Conservation (phyloP, 2,113 vertebrate genomes). For the Eubucco bourcierii region DNA sequence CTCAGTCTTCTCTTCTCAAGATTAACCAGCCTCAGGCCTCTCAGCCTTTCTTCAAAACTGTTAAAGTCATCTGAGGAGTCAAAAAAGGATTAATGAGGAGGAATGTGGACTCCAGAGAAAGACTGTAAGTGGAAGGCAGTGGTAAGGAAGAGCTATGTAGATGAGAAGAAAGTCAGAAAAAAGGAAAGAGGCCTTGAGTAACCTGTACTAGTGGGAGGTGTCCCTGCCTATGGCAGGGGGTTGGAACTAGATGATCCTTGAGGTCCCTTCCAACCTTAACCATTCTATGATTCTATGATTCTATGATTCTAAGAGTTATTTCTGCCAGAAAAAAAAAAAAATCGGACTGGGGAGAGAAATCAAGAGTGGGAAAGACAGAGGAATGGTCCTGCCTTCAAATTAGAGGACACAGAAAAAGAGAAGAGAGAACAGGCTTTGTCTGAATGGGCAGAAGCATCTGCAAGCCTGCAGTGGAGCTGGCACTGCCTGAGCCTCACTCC, state of each 20-base stretch:
- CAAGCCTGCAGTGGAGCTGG: neutral
- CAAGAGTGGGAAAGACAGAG: neutral
- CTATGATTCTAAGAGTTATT: too few species aligned
- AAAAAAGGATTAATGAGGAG: neutral
- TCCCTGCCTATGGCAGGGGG: too few species aligned
- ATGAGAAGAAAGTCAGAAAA: neutral
- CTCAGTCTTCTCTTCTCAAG: too few species aligned
- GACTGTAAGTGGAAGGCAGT: neutral
- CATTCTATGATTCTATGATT: too few species aligned
- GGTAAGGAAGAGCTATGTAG: neutral
- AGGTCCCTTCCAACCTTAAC: too few species aligned
- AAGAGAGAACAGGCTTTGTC: neutral
- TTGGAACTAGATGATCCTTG: too few species aligned
- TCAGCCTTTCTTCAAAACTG: neutral
- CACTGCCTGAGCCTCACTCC: neutral
- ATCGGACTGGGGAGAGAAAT: neutral
- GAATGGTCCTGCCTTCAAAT: neutral
- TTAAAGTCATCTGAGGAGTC: neutral
- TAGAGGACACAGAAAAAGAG: neutral
- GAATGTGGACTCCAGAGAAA: neutral
- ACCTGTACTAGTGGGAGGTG: too few species aligned
- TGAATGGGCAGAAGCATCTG: neutral
- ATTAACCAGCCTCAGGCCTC: too few species aligned
- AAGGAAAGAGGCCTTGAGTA: neutral
- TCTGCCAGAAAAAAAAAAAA: conserved; percentile 3